A percentile compares a stretch with the other conserved stretches of the same genome.
These are phyloP conservation scores for Catagonus wagneri DNA, from an alignment of 2,113 vertebrate genomes.

Conservation along the genomic window DNA sequence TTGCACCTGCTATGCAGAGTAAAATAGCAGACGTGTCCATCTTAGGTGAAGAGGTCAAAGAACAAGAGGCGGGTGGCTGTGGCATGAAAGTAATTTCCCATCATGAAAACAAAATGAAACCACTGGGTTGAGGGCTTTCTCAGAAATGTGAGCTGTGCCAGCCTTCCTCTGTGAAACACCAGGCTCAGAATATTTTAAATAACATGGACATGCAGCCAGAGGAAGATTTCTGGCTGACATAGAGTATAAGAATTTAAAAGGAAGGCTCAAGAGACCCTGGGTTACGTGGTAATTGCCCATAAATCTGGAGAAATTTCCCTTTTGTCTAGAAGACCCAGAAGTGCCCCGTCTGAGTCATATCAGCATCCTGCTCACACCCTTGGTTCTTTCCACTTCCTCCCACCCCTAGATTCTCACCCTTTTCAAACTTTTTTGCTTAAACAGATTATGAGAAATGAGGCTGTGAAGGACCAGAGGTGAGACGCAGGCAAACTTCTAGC, in stretches of 20 bases:
- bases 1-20: constrained; percentile 63
- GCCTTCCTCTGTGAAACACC: background rate
- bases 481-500: background rate
- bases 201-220: background rate
- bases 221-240: background rate
- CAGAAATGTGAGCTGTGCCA: background rate
- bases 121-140: background rate
- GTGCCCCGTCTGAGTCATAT: background rate
- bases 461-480: background rate
- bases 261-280: background rate
- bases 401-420: background rate
- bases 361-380: background rate
- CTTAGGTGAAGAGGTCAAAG: constrained; percentile 55
- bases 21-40: constrained; percentile 73
- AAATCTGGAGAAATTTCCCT: background rate
- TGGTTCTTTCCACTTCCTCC: background rate
- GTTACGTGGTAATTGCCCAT: background rate
- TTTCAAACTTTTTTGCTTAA: background rate
- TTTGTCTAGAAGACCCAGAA: background rate
- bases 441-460: background rate
- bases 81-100: constrained; percentile 36
- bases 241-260: background rate
- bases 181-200: constrained; percentile 2
- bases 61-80: background rate
- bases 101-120: background rate